Percentiles rank a stretch among this genome's conserved stretches.
phyloP scores from a whole-genome alignment of 2,888 invertebrate genomes.

The Slavum lentiscoides region DNA sequence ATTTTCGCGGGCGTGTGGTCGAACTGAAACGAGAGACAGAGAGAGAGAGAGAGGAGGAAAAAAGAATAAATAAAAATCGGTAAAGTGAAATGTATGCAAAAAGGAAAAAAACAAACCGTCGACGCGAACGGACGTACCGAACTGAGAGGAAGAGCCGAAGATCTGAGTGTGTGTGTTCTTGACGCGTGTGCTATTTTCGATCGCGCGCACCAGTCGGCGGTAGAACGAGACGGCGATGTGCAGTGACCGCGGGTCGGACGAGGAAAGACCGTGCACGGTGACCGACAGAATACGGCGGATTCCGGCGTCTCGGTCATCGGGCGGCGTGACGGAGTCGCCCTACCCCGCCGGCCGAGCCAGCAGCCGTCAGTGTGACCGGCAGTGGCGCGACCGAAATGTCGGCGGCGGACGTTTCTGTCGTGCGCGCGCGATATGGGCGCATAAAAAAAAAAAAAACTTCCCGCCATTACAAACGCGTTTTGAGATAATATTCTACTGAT shows the following conservation, averaged over 20 bases:
- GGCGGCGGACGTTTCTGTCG: background rate
- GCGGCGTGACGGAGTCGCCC: background rate
- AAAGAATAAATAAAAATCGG: background rate
- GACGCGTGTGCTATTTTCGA: slow-evolving; percentile 1
- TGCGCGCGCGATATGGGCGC: too few species aligned
- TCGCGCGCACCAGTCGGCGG: slow-evolving; percentile 4
- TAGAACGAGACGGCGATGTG: slow-evolving; percentile 5
- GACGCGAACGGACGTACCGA: background rate
- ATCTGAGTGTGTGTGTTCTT: too few species aligned
- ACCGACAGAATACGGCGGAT: background rate
- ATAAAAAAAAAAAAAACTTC: too few species aligned
- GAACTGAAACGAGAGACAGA: slow-evolving; percentile 13
- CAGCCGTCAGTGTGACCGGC: slow-evolving; percentile 6
- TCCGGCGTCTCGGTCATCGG: background rate
- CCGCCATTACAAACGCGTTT: too few species aligned
- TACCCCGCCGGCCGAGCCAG: background rate
- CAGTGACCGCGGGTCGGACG: background rate
- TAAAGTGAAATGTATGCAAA: background rate
- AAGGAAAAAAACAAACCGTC: too few species aligned
- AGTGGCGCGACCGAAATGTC: slow-evolving; percentile 11
- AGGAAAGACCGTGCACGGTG: slow-evolving; percentile 28
- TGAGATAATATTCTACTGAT: too few species aligned
- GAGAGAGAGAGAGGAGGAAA: background rate
- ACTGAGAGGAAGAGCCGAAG: background rate
- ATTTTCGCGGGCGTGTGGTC: slow-evolving; percentile 60